phyloP scores from a whole-genome alignment of 2,888 invertebrate genomes.

The Therioaphis trifolii region DNA sequence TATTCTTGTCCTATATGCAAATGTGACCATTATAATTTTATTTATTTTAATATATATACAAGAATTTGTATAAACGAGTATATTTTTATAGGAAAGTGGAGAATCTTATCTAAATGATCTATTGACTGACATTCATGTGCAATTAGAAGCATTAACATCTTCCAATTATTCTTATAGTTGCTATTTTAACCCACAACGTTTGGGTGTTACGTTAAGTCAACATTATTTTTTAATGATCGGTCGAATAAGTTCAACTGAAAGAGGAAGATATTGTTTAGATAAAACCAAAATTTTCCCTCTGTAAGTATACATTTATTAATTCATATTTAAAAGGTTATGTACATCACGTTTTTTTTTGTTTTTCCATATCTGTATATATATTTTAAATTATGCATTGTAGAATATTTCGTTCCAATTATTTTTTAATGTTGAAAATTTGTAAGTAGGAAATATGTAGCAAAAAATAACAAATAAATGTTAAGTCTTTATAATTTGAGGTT shows the following conservation, averaged over 20 bases:
- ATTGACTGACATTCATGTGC: constrained; percentile 81
- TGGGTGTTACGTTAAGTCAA: constrained; percentile 90
- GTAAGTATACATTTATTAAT: constrained; percentile 46
- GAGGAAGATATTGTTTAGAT: constrained; percentile 76
- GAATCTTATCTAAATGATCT: constrained; percentile 82
- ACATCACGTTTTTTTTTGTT: no score
- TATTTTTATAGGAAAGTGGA: constrained; percentile 69
- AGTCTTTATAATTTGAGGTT: no score
- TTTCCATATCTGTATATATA: no score
- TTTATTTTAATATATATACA: background rate
- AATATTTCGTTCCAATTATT: no score
- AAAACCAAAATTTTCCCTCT: constrained; percentile 63
- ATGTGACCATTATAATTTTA: background rate
- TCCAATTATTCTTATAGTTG: constrained; percentile 86
- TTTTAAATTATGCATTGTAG: no score
- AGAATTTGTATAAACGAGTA: background rate
- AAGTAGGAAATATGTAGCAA: no score
- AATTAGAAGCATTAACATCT: constrained; percentile 79
- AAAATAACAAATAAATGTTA: no score
- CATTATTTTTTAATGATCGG: constrained; percentile 95
- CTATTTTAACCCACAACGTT: constrained; percentile 86
- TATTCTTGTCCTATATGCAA: no score
- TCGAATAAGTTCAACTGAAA: constrained; percentile 79
- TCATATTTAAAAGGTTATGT: no score
- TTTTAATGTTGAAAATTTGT: no score